Conservation (phyloP, 2,113 vertebrate species). For the Rhineura floridana region DNA sequence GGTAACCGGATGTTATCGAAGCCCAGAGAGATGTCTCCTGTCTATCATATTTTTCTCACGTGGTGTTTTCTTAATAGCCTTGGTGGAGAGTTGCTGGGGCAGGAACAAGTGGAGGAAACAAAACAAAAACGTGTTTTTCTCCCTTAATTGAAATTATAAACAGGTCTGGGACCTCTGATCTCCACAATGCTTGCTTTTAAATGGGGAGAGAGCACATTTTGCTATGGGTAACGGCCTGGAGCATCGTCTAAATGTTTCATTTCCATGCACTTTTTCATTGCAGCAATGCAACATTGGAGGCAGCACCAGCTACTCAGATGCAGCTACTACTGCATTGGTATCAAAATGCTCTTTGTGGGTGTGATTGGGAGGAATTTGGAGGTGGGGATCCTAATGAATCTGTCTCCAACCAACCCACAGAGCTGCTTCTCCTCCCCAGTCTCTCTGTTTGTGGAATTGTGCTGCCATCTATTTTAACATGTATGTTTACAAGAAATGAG, state of each 20-base stretch:
- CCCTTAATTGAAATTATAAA: not conserved
- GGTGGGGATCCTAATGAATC: not conserved
- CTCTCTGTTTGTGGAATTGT: not conserved
- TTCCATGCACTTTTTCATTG: not conserved
- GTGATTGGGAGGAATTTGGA: not conserved
- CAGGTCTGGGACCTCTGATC: not conserved
- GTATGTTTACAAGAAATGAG: not conserved
- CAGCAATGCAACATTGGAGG: too few species aligned
- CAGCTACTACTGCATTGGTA: not conserved
- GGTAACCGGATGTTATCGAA: not conserved
- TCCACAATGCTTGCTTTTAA: not conserved
- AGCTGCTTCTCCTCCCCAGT: not conserved
- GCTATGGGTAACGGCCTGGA: not conserved
- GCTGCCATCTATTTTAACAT: not conserved
- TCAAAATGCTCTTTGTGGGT: not conserved
- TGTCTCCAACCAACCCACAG: not conserved
- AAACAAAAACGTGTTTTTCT: not conserved
- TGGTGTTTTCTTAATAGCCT: not conserved
- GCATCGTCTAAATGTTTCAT: not conserved
- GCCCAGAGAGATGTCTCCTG: not conserved
- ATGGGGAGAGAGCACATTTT: not conserved
- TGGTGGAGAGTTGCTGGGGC: not conserved
- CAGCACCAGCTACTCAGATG: too few species aligned
- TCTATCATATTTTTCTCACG: not conserved
- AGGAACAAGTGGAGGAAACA: not conserved